Base-by-base conservation (phyloP, 2,797 vertebrate genomes). In the Neosilurus hyrtlii region DNA sequence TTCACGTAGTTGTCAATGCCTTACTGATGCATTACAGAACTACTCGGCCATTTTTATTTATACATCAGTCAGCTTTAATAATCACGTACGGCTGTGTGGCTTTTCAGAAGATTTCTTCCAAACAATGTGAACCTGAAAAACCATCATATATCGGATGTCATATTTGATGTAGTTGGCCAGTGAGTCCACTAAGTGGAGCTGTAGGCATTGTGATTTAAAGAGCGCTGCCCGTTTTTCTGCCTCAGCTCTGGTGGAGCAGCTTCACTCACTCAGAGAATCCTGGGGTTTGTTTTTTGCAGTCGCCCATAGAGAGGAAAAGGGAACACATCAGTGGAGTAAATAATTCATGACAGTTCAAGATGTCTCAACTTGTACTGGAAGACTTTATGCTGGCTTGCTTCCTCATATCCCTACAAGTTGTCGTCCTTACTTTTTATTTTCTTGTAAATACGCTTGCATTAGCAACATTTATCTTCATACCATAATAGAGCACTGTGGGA, bases 171-270 rank as follows among this genome's bases (percentile, higher is more conserved):
- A 87, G 54, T 63, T 63, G 59, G 3, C 61, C 37, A 37, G 54
- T 7, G 56, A 54, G 18, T 30, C 78, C 87, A 84, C 85, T 80
- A 82, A 83, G 79, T 86, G 85, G 75, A 65, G 77, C 78, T 70
- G 16, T 75, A 72, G 68, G 56, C 70, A 63, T 79, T 52, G 73
- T 83, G 30, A 66, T 66, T 70, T 49, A 57, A 83, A 30, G 7
- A 63, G 4, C 18, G 0, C 65, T 5, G 57, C 22, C 61, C 16
- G 63, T 15, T 78, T 37, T 49, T 6, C 35, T 49, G 66, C 20
- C 20, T 56, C 76, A 49, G 43, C 59, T 68, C 80, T 82, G 24
- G 63, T 76, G 56, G 30, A 76, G 73, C 73, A 76, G 56, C 73
- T 43, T 37, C 73, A 59, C 30, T 63, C 63, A 22, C 62, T 59